These are phyloP conservation scores for Pinna nobilis DNA, from an alignment of 1,140 invertebrate genomes.

Conservation along the genomic window DNA sequence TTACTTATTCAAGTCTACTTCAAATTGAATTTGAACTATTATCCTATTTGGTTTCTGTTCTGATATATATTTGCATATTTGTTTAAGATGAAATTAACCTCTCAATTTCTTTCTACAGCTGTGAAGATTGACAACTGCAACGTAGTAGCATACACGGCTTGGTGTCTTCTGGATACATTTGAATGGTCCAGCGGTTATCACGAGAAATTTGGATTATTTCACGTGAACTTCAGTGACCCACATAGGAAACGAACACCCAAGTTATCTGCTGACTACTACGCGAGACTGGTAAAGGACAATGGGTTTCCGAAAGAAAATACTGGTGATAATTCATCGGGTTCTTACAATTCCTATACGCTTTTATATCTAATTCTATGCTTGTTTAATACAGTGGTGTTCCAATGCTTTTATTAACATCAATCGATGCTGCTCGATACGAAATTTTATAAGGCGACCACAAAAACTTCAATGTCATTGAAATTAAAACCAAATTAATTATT, in stretches of 20 bases:
- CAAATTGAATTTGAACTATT: neutral
- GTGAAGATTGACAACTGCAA: slow-evolving; percentile 77
- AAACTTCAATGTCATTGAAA: too few species aligned
- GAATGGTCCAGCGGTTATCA: slow-evolving; percentile 80
- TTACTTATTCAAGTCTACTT: neutral
- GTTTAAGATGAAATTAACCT: too few species aligned
- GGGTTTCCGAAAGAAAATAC: slow-evolving; percentile 29
- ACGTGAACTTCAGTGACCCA: slow-evolving; percentile 82
- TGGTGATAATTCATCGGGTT: too few species aligned
- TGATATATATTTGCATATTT: neutral
- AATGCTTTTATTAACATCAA: too few species aligned
- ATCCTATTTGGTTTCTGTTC: neutral
- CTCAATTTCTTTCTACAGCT: slow-evolving; percentile 9
- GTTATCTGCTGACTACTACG: slow-evolving; percentile 78
- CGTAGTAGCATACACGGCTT: slow-evolving; percentile 81
- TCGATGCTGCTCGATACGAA: too few species aligned
- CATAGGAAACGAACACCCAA: slow-evolving; percentile 81
- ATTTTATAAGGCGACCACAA: too few species aligned
- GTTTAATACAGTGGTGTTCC: too few species aligned
- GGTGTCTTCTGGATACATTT: slow-evolving; percentile 87
- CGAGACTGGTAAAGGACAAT: slow-evolving; percentile 58
- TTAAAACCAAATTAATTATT: too few species aligned
- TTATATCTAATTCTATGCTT: too few species aligned
- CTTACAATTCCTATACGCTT: too few species aligned
- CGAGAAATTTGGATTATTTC: slow-evolving; percentile 82